These are phyloP conservation scores for Rousettus leschenaultii DNA, from an alignment of 2,113 vertebrate genomes.

Conservation along the genomic window DNA sequence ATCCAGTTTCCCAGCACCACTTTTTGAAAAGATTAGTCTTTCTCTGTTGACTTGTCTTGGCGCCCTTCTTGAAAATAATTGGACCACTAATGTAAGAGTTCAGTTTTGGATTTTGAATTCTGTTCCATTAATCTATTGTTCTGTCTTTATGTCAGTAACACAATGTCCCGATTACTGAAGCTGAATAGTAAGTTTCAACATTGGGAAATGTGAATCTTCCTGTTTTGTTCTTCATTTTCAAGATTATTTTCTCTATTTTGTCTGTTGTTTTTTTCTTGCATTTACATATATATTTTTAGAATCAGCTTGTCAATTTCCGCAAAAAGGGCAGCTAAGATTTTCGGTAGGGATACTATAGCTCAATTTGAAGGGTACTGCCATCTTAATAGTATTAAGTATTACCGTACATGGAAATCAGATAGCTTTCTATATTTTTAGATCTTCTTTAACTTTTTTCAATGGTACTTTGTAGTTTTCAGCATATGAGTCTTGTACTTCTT, in stretches of 20 bases:
- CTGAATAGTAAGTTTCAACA: neutral
- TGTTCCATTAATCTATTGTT: neutral
- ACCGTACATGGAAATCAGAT: neutral
- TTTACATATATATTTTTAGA: neutral
- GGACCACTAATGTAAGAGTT: neutral
- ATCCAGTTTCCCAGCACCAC: neutral
- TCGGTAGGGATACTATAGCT: neutral
- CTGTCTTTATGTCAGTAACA: neutral
- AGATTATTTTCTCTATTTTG: neutral
- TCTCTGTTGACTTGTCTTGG: neutral
- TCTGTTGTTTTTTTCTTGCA: neutral
- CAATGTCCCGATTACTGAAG: neutral
- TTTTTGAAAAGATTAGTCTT: conserved; percentile 6
- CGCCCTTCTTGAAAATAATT: neutral
- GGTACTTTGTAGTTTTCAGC: neutral
- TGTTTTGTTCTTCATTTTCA: neutral
- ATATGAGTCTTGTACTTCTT: neutral
- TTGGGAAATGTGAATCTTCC: neutral
- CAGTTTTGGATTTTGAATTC: conserved; percentile 13
- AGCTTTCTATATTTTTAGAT: neutral
- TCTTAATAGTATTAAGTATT: neutral
- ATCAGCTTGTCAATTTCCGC: neutral
- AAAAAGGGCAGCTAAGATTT: neutral
- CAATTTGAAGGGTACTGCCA: neutral
- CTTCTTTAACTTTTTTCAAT: neutral